Percentiles rank a stretch among this genome's conserved stretches.
phyloP scores from a whole-genome alignment of 2,797 vertebrate genomes.

The Glossophaga mutica region DNA sequence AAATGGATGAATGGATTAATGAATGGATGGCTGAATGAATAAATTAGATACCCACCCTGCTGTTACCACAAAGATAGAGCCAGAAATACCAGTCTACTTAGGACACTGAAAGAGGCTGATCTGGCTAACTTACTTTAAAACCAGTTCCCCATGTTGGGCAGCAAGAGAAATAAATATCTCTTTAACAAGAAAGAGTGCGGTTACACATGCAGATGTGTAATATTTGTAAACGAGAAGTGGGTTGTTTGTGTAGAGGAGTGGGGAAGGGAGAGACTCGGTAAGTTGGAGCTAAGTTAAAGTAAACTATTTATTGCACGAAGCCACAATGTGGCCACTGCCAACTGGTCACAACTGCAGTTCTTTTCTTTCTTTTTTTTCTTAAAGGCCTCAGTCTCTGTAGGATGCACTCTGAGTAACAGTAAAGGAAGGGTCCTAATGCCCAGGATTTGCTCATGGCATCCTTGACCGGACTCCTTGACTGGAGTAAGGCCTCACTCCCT shows the following conservation, averaged over 20 bases:
- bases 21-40: neutral
- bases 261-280: slow-evolving; percentile 21
- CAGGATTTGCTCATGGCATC: neutral
- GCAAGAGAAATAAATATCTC: slow-evolving; percentile 54
- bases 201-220: slow-evolving; percentile 60
- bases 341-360: neutral
- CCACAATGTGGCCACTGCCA: slow-evolving; percentile 30
- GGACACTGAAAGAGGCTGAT: neutral
- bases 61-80: neutral
- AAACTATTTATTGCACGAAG: slow-evolving; percentile 64
- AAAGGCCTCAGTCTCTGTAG: neutral
- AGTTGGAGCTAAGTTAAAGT: slow-evolving; percentile 57
- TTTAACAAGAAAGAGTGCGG: slow-evolving; percentile 43
- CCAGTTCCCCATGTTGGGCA: neutral
- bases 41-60: neutral
- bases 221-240: slow-evolving; percentile 61
- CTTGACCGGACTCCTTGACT: neutral
- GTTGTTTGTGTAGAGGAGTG: slow-evolving; percentile 59
- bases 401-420: neutral
- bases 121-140: neutral
- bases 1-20: neutral
- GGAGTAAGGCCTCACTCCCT: neutral
- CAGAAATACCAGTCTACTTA: neutral
- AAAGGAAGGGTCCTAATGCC: neutral
- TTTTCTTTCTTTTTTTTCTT: neutral